Percentiles rank a stretch among this genome's conserved stretches.
phyloP scores from a whole-genome alignment of 2,797 vertebrate species.

The Gephyroberyx darwinii region DNA sequence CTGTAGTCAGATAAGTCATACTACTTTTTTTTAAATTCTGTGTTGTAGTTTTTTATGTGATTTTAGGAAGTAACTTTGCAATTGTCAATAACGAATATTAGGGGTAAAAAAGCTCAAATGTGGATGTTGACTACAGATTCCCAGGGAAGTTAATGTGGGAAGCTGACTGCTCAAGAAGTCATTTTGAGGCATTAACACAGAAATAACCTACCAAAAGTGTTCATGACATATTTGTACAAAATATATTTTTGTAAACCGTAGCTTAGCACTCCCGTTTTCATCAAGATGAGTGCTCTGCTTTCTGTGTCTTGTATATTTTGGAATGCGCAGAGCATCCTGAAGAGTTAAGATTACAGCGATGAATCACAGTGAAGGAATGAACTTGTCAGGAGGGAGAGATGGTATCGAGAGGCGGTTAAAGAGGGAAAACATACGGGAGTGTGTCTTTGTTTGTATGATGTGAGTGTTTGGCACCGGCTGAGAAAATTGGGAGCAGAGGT shows the following conservation, averaged over 20 bases:
- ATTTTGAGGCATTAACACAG: slow-evolving; percentile 29
- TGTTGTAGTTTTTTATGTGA: not conserved
- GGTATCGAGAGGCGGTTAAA: slow-evolving; percentile 61
- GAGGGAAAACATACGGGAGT: slow-evolving; percentile 46
- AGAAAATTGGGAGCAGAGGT: slow-evolving; percentile 12
- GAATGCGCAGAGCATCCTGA: slow-evolving; percentile 49
- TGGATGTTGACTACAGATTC: slow-evolving; percentile 9
- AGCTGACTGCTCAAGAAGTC: not conserved
- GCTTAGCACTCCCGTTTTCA: slow-evolving; percentile 5
- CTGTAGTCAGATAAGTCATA: too few relatives aligned
- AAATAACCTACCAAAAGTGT: too few relatives aligned
- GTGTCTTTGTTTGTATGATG: slow-evolving; percentile 3
- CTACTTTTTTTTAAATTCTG: not conserved
- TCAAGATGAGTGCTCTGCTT: not conserved
- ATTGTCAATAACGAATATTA: not conserved
- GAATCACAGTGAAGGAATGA: slow-evolving; percentile 67
- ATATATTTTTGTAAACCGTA: not conserved
- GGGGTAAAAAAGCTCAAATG: not conserved
- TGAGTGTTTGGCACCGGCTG: slow-evolving; percentile 31
- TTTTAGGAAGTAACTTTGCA: not conserved
- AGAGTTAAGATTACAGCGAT: slow-evolving; percentile 60
- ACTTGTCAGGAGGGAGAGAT: slow-evolving; percentile 67
- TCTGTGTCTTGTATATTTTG: slow-evolving; percentile 15
- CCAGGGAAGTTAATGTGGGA: not conserved
- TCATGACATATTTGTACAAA: too few relatives aligned